A percentile compares a stretch with the other conserved stretches of the same genome.
Evolutionary conservation across 2,113 vertebrate species (phyloP).

Genomic region (Corvus moneduloides): DNA sequence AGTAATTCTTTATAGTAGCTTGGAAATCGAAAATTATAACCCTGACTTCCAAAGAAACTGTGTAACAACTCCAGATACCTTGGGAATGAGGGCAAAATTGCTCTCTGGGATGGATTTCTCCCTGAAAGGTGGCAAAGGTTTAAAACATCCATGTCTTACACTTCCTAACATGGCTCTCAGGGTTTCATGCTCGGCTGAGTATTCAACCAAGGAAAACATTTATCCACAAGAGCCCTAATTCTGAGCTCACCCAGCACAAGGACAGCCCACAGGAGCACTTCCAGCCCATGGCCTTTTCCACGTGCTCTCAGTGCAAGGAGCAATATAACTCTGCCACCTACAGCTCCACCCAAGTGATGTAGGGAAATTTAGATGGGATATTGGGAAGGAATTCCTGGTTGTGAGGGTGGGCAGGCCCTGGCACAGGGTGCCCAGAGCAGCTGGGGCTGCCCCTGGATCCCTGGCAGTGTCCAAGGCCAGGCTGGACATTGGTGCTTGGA

Average conservation of each 20-base stretch:
- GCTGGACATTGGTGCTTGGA: not conserved
- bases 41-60: not conserved
- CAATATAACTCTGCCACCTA: not conserved
- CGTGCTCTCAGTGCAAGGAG: fast-evolving
- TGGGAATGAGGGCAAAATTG: not conserved
- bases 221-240: not conserved
- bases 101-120: not conserved
- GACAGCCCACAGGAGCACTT: fast-evolving
- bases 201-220: not conserved
- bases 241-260: fast-evolving
- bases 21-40: not conserved
- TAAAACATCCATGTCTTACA: not conserved
- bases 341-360: not conserved
- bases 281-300: not conserved
- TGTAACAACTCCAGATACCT: not conserved
- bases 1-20: not conserved
- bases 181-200: not conserved
- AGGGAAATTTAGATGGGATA: not conserved
- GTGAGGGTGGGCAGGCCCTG: fast-evolving
- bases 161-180: not conserved
- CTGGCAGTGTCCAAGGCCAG: not conserved
- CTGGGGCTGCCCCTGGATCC: not conserved
- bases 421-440: fast-evolving
- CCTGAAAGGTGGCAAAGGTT: not conserved
- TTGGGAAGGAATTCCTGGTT: not conserved